A percentile compares a stretch with the other conserved stretches of the same genome.
Evolutionary conservation across 2,797 vertebrate genomes (phyloP).

Genomic region (Hapalemur alaotrensis): DNA sequence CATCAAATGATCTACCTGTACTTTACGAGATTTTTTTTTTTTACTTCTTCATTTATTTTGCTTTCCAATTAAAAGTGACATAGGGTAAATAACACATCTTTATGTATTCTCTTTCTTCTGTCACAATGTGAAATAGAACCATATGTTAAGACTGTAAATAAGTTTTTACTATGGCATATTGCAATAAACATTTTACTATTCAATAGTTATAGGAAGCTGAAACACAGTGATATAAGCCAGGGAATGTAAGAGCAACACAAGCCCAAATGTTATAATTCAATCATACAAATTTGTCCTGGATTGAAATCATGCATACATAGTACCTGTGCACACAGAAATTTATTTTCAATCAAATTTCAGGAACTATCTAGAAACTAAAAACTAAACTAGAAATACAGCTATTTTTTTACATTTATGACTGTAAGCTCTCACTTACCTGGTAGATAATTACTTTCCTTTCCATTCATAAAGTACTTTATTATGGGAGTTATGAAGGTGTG

Average conservation of each 20-base stretch:
- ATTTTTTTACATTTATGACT: neutral
- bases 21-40: conserved; percentile 34
- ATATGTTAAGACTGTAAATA: conserved; percentile 67
- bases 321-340: neutral
- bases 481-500: neutral
- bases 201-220: conserved; percentile 59
- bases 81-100: conserved; percentile 59
- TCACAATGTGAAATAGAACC: conserved; percentile 63
- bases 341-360: neutral
- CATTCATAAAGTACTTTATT: neutral
- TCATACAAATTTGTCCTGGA: neutral
- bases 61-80: conserved; percentile 61
- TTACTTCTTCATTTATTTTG: conserved; percentile 64
- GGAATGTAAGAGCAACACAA: neutral
- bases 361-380: neutral
- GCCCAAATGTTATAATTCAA: neutral
- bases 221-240: neutral
- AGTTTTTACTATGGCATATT: conserved; percentile 50
- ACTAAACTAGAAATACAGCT: neutral
- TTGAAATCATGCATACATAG: neutral
- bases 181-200: conserved; percentile 68
- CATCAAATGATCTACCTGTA: neutral
- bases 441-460: neutral
- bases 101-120: conserved; percentile 45
- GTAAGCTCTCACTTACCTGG: neutral